These are phyloP conservation scores for Adrianichthys oophorus DNA, from an alignment of 2,797 vertebrate genomes.

Conservation along the genomic window DNA sequence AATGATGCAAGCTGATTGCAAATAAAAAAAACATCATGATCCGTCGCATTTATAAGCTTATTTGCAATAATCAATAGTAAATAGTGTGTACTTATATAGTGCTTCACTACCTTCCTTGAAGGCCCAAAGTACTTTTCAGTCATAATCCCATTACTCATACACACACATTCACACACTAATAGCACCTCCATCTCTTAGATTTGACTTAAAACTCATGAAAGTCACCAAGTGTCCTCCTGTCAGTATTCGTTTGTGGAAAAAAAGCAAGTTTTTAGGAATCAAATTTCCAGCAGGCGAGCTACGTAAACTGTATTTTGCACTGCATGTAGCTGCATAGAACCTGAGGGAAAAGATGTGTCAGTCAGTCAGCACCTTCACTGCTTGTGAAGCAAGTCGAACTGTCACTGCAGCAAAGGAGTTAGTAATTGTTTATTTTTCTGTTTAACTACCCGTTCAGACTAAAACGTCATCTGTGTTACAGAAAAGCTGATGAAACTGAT, in stretches of 20 bases:
- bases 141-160: too few relatives aligned
- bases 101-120: too few relatives aligned
- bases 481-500: too few relatives aligned
- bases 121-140: too few relatives aligned
- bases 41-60: too few relatives aligned
- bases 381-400: neutral
- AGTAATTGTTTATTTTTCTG: conserved; percentile 12
- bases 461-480: neutral
- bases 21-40: too few relatives aligned
- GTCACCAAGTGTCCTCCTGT: neutral
- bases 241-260: neutral
- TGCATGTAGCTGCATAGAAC: conserved; percentile 1
- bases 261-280: neutral
- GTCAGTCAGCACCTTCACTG: conserved; percentile 10
- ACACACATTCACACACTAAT: too few relatives aligned
- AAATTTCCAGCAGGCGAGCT: conserved; percentile 1
- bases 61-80: too few relatives aligned
- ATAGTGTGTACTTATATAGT: too few relatives aligned
- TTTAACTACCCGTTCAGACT: conserved; percentile 9
- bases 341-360: neutral
- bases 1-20: too few relatives aligned
- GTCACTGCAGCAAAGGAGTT: neutral
- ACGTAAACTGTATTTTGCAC: neutral
- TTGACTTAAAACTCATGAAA: neutral
- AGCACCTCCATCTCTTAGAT: neutral